A percentile compares a stretch with the other conserved stretches of the same genome.
phyloP scores from a whole-genome alignment of 2,888 invertebrate species.

The Crioceris asparagi region DNA sequence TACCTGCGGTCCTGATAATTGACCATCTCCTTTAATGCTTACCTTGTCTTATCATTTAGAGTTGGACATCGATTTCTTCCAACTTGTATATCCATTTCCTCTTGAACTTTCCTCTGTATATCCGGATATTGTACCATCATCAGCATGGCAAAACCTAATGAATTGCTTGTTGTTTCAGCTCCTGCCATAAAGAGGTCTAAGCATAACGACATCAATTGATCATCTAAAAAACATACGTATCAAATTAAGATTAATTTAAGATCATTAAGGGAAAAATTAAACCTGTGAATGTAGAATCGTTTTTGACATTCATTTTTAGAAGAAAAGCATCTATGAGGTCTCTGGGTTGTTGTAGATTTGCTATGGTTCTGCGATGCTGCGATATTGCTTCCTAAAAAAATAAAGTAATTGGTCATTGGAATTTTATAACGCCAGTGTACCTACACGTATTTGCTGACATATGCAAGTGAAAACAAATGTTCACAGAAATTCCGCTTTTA shows the following conservation, averaged over 20 bases:
- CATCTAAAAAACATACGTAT: constrained; percentile 28
- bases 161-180: constrained; percentile 58
- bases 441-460: no score
- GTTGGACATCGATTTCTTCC: constrained; percentile 45
- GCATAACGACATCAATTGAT: constrained; percentile 41
- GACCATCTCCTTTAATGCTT: constrained; percentile 7
- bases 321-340: constrained; percentile 59
- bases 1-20: no score
- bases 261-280: no score
- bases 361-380: constrained; percentile 41
- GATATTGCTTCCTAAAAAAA: constrained; percentile 42
- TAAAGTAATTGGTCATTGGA: neutral
- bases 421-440: no score
- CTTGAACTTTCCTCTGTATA: constrained; percentile 46
- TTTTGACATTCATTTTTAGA: constrained; percentile 42
- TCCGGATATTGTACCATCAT: constrained; percentile 47
- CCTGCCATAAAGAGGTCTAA: constrained; percentile 60
- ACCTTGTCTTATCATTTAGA: constrained; percentile 46
- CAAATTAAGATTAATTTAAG: no score
- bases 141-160: constrained; percentile 48
- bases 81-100: constrained; percentile 49
- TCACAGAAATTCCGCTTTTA: no score
- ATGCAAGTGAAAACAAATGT: no score
- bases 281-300: constrained; percentile 39
- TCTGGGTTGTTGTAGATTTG: constrained; percentile 39